Evolutionary conservation across 2,797 vertebrate genomes (phyloP), one percentile per base, ranked within the genome.

Genomic region (Rhyacichthys aspro): DNA sequence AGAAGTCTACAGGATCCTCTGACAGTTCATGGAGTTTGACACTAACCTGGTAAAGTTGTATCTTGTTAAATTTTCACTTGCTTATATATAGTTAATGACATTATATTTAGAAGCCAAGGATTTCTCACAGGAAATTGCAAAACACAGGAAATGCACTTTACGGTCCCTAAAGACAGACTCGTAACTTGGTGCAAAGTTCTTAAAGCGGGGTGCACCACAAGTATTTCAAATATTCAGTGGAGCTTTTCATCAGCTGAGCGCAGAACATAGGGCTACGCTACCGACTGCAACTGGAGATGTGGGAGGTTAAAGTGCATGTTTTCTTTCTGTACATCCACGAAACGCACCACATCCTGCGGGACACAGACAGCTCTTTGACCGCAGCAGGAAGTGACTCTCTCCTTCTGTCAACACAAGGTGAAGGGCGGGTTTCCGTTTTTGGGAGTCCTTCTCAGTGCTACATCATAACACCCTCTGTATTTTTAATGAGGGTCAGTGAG

Each of bases 341-440:
- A n/a, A 67, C 46, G 11, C 69, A 49, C 33, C 33, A 11, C 59
- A 16, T 3, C 55, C 55, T 58, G 63, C 23, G 54, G 67, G 63
- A 80, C 57, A 44, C 64, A 67, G 61, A 55, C 63, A 37, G 61
- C 47, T 53, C 66, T 75, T 56, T 66, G 70, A 66, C 34, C 17
- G 7, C 37, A 43, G 59, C 69, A 86, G 82, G 82, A 85, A 82
- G 76, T 68, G 36, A 57, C 47, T 50, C 52, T 68, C 64, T 64
- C 53, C 59, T 14, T 55, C 28, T 8, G 15, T 62, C 54, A 76
- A 62, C 66, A 72, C 32, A 15, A 28, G 11, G 15, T 11, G 17
- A 44, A 41, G 61, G 48, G 55, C 38, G 46, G 47, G 0, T 37
- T 43, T 6, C 5, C 3, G n/a, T 12, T 16, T 48, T 53, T 23